Evolutionary conservation across 1,140 invertebrate genomes (phyloP).

Genomic region (Myzus persicae): DNA sequence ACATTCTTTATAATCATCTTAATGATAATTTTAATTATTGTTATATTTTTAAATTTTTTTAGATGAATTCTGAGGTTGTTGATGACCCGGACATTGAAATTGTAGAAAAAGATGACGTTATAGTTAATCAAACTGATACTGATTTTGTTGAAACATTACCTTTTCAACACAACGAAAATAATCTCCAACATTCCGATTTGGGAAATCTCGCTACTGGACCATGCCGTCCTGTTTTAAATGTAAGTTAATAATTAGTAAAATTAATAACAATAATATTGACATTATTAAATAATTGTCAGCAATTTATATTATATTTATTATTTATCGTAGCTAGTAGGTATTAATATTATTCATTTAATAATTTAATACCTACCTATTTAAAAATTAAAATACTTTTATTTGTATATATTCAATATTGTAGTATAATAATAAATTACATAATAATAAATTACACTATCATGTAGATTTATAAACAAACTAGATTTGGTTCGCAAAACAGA

Average conservation of each 20-base stretch:
- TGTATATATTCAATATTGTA: background rate
- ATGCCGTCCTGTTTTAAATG: background rate
- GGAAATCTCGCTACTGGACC: background rate
- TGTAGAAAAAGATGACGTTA: background rate
- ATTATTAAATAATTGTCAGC: background rate
- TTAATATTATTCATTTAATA: conserved; percentile 15
- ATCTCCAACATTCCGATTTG: background rate
- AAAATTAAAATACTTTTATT: background rate
- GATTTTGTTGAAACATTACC: background rate
- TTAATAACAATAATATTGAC: conserved; percentile 2
- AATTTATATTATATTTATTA: background rate
- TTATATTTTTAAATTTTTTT: background rate
- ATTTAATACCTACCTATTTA: background rate
- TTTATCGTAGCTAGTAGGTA: background rate
- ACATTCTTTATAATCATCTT: background rate
- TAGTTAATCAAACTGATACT: background rate
- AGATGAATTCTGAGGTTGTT: background rate
- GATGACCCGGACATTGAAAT: background rate
- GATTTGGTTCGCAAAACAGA: conserved; percentile 17
- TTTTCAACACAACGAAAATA: background rate
- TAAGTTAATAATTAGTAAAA: background rate
- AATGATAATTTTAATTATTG: background rate
- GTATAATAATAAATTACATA: too few species aligned
- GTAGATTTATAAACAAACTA: background rate
- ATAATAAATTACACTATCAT: background rate